Percentiles rank a stretch among this genome's conserved stretches.
phyloP scores from a whole-genome alignment of 2,797 vertebrate genomes.

The Halcyon smyrnensis region DNA sequence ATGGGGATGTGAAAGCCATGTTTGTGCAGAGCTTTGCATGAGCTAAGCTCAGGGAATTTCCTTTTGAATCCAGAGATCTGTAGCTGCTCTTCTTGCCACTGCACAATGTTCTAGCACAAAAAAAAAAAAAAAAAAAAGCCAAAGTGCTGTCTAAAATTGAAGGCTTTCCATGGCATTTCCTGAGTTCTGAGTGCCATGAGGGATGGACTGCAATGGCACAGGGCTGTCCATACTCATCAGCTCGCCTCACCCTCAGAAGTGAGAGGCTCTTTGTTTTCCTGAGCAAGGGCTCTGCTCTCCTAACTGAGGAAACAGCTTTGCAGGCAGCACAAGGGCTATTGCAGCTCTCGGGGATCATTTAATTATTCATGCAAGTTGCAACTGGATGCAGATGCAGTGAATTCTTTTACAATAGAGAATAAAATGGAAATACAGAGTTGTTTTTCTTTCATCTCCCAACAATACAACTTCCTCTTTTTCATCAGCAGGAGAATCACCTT shows the following conservation, averaged over 20 bases:
- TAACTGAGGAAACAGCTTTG: constrained; percentile 16
- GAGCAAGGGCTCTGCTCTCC: background rate
- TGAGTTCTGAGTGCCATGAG: background rate
- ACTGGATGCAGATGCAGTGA: constrained; percentile 43
- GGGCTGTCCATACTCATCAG: background rate
- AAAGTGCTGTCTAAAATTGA: background rate
- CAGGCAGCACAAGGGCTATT: background rate
- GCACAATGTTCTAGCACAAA: background rate
- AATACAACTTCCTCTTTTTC: background rate
- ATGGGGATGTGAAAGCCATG: fast-evolving
- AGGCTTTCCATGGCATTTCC: background rate
- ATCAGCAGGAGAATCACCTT: constrained; percentile 1
- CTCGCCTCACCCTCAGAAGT: background rate
- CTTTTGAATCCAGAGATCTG: background rate
- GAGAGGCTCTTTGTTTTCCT: constrained; percentile 9
- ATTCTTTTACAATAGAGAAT: constrained; percentile 8
- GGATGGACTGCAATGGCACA: background rate
- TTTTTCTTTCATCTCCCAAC: background rate
- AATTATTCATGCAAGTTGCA: constrained; percentile 66
- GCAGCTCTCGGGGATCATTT: constrained; percentile 5
- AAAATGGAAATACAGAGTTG: constrained; percentile 28
- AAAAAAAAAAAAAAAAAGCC: background rate
- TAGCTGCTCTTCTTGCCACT: background rate
- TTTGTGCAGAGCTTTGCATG: background rate
- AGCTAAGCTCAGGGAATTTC: background rate